Evolutionary conservation across 1,140 invertebrate genomes (phyloP), one percentile per base, ranked within the genome.

Genomic region (Lasioglossum albipes): DNA sequence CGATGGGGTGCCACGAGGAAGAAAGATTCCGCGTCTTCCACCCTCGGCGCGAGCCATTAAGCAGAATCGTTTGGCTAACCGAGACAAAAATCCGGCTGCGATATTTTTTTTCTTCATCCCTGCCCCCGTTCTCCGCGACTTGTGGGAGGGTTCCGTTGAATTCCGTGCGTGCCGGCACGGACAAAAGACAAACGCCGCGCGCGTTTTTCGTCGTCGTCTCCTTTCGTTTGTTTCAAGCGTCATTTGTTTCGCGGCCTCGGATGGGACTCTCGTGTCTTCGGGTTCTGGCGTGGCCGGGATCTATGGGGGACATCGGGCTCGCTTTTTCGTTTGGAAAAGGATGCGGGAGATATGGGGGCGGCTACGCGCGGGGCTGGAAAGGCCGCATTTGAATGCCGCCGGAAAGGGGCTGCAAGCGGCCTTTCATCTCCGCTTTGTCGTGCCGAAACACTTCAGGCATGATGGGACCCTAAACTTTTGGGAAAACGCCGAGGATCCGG

Each of bases 211-310:
- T 76, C 82, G 86, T 92, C 82, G 86, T 64, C 88, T 85, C 92
- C 91, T 93, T 92, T 90, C 90, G 91, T 93, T 93, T 93, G 92
- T 93, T 93, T 93, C 92, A 92, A 93, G 91, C 91, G 88, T 92
- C 92, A 93, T 93, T 93, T 93, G 91, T 93, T 93, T 92, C 89
- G 81, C 80, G 84, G 71, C 66, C 72, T 82, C 45, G 81, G 79
- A 84, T 66, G 80, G 76, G 73, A 45, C 57, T 54, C 16, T 3
- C 36, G 36, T 36, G 36, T 36, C 36, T 36, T 36, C 36, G 36
- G 59, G 22, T 52, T 16, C 59, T 16, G 22, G 45, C n/a, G 52
- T 62, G 52, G 6, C 10, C 4, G 16, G 52, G 52, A 1, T 52
- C 13, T 52, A 68, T 66, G 66, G 13, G 13, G 31, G 41, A 61